Conservation (phyloP, 2,797 vertebrate species). For the Triplophysa yarkandensis region DNA sequence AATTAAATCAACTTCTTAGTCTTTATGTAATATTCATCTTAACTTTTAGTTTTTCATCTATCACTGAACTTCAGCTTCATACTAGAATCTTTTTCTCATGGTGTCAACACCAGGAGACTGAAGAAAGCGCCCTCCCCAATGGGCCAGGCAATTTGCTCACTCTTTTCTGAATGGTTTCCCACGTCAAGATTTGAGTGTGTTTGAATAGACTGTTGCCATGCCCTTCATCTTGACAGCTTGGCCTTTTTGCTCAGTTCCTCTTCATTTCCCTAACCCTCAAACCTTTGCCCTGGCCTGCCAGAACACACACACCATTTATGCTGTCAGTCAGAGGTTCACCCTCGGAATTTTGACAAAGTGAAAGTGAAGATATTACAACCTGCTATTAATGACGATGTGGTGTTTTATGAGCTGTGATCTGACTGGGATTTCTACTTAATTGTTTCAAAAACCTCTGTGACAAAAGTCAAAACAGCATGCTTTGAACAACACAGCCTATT, state of each 20-base stretch:
- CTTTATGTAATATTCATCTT: background rate
- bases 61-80: background rate
- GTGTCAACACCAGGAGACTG: background rate
- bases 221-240: slow-evolving; percentile 16
- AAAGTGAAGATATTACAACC: background rate
- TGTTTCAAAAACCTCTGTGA: too few relatives aligned
- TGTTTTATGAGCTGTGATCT: background rate
- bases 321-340: background rate
- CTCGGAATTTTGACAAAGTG: background rate
- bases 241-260: slow-evolving; percentile 5
- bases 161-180: slow-evolving; percentile 77
- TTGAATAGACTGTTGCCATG: slow-evolving; percentile 58
- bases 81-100: background rate
- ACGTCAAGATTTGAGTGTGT: slow-evolving; percentile 74
- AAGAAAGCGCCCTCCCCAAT: background rate
- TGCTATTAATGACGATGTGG: background rate
- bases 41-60: background rate
- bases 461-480: too few relatives aligned
- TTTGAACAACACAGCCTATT: background rate
- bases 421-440: background rate
- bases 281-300: slow-evolving; percentile 77
- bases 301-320: slow-evolving; percentile 22
- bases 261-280: slow-evolving; percentile 65
- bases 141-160: slow-evolving; percentile 61
- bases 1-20: background rate